phyloP scores from a whole-genome alignment of 2,113 vertebrate species.

The Prolemur simus region DNA sequence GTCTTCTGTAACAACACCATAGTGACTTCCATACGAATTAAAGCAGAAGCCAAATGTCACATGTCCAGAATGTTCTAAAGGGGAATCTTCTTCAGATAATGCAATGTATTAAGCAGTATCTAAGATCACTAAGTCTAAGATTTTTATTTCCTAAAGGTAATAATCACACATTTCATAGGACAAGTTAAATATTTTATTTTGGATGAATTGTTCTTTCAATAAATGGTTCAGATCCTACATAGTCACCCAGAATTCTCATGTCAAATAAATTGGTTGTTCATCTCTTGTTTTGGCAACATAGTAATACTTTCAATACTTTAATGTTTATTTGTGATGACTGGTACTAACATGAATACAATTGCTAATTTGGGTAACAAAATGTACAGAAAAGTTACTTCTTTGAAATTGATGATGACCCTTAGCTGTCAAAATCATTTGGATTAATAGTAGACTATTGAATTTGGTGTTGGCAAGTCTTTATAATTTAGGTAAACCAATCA shows the following conservation, averaged over 20 bases:
- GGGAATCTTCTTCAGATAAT: not conserved
- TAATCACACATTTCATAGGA: not conserved
- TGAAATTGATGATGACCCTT: not conserved
- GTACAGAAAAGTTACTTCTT: not conserved
- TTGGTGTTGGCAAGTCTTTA: not conserved
- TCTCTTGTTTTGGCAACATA: not conserved
- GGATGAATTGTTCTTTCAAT: not conserved
- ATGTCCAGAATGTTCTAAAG: not conserved
- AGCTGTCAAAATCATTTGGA: not conserved
- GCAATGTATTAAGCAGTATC: accelerated
- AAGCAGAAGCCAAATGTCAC: not conserved
- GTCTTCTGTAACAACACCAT: not conserved
- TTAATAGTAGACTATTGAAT: not conserved
- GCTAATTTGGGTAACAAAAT: not conserved
- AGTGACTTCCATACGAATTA: no score
- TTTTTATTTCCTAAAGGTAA: not conserved
- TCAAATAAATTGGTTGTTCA: not conserved
- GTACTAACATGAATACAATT: not conserved
- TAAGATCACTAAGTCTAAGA: not conserved
- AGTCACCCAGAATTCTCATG: not conserved
- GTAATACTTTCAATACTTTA: not conserved
- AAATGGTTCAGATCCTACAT: not conserved
- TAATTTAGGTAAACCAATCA: not conserved
- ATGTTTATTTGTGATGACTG: not conserved
- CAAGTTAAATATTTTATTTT: not conserved